Evolutionary conservation across 2,888 invertebrate species (phyloP), one percentile per base, ranked within the genome.

Genomic region (Amphipyra tragopoginis): DNA sequence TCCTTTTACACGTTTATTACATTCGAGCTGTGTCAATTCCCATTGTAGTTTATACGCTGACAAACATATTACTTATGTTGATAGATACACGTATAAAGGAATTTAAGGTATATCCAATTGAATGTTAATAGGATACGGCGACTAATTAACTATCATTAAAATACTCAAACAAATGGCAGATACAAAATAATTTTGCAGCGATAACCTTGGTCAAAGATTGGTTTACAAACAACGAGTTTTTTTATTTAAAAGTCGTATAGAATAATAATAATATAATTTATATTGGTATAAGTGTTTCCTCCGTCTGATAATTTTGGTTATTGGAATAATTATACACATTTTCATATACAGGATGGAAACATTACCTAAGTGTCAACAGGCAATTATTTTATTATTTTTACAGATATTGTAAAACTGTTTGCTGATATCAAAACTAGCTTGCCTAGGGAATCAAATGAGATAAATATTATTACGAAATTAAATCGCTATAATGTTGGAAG

Each of bases 1-100:
- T 85, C 81, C 81, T 75, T 68, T 74, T 50, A 72, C 68, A 79
- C 69, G 67, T 55, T 56, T 59, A 74, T 77, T 53, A 56, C 72
- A 70, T 69, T 53, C 45, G 58, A 64, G 68, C 61, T 61, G 65
- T 66, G 56, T 43, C 66, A 60, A 59, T 65, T 51, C 39, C 51
- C 8, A 44, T 43, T 61, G 55, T 51, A 34, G 34, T 54, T 48
- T 53, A 52, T 50, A 13, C 29, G n/a, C 8, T 43, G 14, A 44
- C 40, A 39, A 48, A 38, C 40, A 42, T 29, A 38, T 39, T 15
- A 42, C 15, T 33, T 40, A 42, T 7, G 26, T 10, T 47, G 38
- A 34, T 36, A 14, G 15, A 40, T 50, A 42, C 21, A 36, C 10
- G 14, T 47, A 29, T 10, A 13, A 42, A 39, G 29, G 7, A 39